phyloP scores from a whole-genome alignment of 2,797 vertebrate genomes.

The Champsocephalus gunnari region DNA sequence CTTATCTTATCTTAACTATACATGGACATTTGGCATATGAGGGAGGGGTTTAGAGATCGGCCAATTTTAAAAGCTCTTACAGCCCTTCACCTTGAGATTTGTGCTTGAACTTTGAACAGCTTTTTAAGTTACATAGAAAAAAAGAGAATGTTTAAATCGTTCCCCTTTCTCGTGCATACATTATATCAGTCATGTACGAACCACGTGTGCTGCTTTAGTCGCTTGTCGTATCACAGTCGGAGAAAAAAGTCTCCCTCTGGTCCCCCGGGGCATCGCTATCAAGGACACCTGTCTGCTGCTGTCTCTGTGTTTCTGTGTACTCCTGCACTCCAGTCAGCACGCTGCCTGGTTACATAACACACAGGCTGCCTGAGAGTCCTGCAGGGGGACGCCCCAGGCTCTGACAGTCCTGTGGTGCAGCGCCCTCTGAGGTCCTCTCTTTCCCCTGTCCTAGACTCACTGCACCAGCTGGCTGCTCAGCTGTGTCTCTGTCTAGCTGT shows the following conservation, averaged over 20 bases:
- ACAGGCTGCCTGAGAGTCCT: constrained; percentile 62
- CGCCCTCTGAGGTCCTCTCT: constrained; percentile 41
- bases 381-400: constrained; percentile 69
- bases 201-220: constrained; percentile 41
- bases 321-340: constrained; percentile 63
- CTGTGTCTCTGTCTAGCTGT: constrained; percentile 48
- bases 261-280: constrained; percentile 62
- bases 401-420: constrained; percentile 56
- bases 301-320: constrained; percentile 64
- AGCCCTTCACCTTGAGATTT: constrained; percentile 1
- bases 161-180: not conserved
- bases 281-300: constrained; percentile 77
- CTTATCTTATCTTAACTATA: too few relatives aligned
- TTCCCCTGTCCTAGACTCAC: constrained; percentile 17
- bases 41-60: too few relatives aligned
- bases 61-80: too few relatives aligned
- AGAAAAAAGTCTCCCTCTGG: constrained; percentile 54
- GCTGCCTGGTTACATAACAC: constrained; percentile 72
- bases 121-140: constrained; percentile 2
- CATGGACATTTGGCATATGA: too few relatives aligned
- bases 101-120: not conserved
- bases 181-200: constrained; percentile 1
- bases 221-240: constrained; percentile 56
- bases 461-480: not conserved
- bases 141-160: not conserved